Evolutionary conservation across 2,888 invertebrate genomes (phyloP).

Genomic region (Bombyx huttoni): DNA sequence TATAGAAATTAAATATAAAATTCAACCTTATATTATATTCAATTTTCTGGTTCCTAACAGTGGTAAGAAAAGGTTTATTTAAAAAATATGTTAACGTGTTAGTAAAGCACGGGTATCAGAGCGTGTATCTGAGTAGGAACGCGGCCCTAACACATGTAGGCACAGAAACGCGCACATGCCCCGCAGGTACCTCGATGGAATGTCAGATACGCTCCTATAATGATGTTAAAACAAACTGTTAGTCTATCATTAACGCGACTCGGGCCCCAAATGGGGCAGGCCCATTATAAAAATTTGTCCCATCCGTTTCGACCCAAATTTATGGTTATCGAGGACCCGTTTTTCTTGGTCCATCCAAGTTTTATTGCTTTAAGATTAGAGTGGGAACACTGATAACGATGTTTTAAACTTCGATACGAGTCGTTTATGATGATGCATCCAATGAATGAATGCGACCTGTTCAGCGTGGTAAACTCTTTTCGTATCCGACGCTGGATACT

Average conservation of each 20-base stretch:
- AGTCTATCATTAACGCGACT: conserved; percentile 68
- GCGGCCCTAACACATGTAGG: conserved; percentile 35
- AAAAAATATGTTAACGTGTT: not conserved
- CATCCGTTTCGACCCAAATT: conserved; percentile 68
- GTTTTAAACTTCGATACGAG: conserved; percentile 53
- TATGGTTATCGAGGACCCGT: conserved; percentile 67
- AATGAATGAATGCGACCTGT: conserved; percentile 28
- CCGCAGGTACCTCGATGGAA: conserved; percentile 61
- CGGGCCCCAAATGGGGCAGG: conserved; percentile 60
- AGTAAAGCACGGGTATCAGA: conserved; percentile 16
- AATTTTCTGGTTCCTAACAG: not conserved
- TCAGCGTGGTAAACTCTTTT: not conserved
- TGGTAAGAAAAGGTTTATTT: not conserved
- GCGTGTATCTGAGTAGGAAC: conserved; percentile 25
- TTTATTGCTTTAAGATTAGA: conserved; percentile 67
- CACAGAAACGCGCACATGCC: conserved; percentile 21
- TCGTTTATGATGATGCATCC: conserved; percentile 36
- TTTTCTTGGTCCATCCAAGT: conserved; percentile 59
- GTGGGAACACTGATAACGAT: conserved; percentile 67
- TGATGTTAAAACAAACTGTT: conserved; percentile 73
- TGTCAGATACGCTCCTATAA: conserved; percentile 67
- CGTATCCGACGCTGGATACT: not conserved
- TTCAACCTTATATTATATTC: too few relatives aligned
- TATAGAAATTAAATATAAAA: too few relatives aligned
- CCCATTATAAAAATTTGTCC: conserved; percentile 73